phyloP scores from a whole-genome alignment of 2,113 vertebrate genomes.

The Muntiacus muntjak region DNA sequence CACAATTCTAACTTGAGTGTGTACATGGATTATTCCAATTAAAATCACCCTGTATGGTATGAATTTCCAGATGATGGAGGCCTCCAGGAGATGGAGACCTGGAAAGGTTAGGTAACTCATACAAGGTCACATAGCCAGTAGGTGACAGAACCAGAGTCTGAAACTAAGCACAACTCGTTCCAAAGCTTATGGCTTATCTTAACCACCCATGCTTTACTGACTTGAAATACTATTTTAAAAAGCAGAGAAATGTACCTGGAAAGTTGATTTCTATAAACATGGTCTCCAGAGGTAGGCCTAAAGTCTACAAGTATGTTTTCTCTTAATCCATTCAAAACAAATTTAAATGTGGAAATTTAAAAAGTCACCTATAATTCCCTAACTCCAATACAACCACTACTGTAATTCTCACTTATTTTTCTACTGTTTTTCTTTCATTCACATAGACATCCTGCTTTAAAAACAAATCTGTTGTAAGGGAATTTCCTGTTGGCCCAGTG shows the following conservation, averaged over 20 bases:
- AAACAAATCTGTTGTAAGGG: background rate
- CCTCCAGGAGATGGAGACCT: background rate
- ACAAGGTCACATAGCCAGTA: background rate
- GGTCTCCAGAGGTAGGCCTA: background rate
- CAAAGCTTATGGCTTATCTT: background rate
- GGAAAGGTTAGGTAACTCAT: background rate
- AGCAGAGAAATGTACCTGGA: background rate
- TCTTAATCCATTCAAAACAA: background rate
- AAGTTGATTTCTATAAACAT: constrained; percentile 16
- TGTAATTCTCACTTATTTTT: constrained; percentile 11
- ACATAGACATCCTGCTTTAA: background rate
- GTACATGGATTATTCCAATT: background rate
- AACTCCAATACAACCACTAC: background rate
- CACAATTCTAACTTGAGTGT: background rate
- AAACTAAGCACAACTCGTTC: background rate
- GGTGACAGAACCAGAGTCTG: background rate
- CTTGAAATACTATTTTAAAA: background rate
- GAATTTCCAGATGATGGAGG: background rate
- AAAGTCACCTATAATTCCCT: background rate
- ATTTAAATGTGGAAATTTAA: background rate
- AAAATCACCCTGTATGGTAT: background rate
- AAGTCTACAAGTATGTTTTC: background rate
- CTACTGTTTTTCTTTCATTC: background rate
- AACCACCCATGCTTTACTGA: background rate
- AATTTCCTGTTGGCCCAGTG: background rate